Percentiles rank a stretch among this genome's conserved stretches.
These are phyloP conservation scores for Syrphus vitripennis DNA, from an alignment of 2,888 invertebrate genomes.

Conservation along the genomic window DNA sequence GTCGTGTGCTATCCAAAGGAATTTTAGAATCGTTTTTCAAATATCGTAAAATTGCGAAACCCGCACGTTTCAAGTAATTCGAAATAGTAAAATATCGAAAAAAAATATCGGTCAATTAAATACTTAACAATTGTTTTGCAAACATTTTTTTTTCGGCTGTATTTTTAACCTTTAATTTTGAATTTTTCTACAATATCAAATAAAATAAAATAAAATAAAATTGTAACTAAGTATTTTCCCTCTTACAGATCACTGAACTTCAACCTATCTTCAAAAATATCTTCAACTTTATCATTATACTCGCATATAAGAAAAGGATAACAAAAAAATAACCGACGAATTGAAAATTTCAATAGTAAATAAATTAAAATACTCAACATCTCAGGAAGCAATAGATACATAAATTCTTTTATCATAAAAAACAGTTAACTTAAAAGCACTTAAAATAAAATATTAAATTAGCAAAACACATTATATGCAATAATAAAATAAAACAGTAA, in stretches of 20 bases:
- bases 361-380: background rate
- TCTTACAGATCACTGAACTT: constrained; percentile 34
- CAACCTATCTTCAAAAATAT: background rate
- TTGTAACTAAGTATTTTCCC: background rate
- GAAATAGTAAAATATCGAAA: no score
- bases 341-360: background rate
- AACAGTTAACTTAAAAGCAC: constrained; percentile 26
- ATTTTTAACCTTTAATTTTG: no score
- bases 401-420: constrained; percentile 22
- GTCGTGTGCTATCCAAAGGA: no score
- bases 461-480: constrained; percentile 9
- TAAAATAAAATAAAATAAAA: background rate
- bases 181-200: no score
- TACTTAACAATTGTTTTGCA: no score
- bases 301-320: constrained; percentile 25
- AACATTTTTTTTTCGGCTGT: no score
- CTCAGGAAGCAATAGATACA: constrained; percentile 44
- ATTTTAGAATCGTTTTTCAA: no score
- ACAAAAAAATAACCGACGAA: background rate
- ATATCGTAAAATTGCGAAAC: no score
- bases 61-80: no score
- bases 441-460: constrained; percentile 1
- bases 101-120: no score
- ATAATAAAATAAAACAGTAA: background rate
- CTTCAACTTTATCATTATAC: constrained; percentile 4